Conservation (phyloP, 2,888 invertebrate genomes). For the Caenorhabditis macrosperma region DNA sequence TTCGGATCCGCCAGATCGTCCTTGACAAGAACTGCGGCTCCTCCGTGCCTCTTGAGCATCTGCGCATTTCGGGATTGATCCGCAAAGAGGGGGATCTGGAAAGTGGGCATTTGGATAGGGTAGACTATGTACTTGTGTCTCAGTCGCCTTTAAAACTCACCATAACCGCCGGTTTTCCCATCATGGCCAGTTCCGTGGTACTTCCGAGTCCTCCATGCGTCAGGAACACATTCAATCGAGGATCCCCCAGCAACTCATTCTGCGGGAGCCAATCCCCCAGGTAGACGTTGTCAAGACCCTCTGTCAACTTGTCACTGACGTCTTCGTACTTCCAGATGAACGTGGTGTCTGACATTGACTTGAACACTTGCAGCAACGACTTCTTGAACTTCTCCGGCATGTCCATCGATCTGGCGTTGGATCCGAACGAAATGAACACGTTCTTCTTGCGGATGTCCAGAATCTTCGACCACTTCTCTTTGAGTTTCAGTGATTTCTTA, state of each 20-base stretch:
- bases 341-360: conserved; percentile 54
- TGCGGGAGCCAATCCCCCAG: conserved; percentile 54
- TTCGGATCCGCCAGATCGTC: conserved; percentile 46
- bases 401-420: conserved; percentile 49
- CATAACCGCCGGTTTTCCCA: conserved; percentile 59
- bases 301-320: conserved; percentile 19
- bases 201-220: conserved; percentile 65
- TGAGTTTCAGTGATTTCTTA: conserved; percentile 34
- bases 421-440: conserved; percentile 62
- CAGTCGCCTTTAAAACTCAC: no score
- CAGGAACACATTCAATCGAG: conserved; percentile 58
- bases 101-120: conserved; percentile 1
- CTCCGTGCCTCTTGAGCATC: conserved; percentile 62
- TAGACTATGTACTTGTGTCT: no score
- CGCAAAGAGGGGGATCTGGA: conserved; percentile 66
- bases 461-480: conserved; percentile 58
- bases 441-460: conserved; percentile 44
- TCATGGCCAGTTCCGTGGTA: conserved; percentile 57
- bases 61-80: conserved; percentile 69
- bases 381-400: conserved; percentile 52
- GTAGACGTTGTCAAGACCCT: conserved; percentile 60
- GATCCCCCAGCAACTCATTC: conserved; percentile 53
- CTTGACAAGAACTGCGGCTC: conserved; percentile 57
- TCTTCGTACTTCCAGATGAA: conserved; percentile 72
- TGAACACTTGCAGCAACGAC: conserved; percentile 36